Percentiles rank a stretch among this genome's conserved stretches.
These are phyloP conservation scores for Apteryx mantelli DNA, from an alignment of 2,113 vertebrate genomes.

Conservation along the genomic window DNA sequence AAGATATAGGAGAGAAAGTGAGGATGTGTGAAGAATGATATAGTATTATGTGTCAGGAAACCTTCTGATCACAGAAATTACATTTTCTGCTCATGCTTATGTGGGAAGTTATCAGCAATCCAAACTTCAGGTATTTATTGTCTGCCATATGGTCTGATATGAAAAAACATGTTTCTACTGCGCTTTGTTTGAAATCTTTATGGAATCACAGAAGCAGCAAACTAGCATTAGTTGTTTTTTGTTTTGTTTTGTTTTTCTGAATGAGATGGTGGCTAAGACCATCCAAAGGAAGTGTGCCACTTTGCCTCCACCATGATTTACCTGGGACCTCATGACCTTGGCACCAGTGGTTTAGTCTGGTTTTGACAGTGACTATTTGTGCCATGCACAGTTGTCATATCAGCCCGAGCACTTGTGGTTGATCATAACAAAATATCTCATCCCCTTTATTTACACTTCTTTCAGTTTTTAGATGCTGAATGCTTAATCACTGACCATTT, in stretches of 20 bases:
- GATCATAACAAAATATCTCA: background rate
- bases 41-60: conserved; percentile 5
- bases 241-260: background rate
- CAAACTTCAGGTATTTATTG: conserved; percentile 10
- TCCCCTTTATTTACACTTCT: background rate
- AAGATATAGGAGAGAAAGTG: background rate
- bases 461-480: background rate
- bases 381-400: background rate
- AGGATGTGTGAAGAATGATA: background rate
- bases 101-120: background rate
- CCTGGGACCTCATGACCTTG: background rate
- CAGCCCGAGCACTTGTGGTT: background rate
- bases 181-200: background rate
- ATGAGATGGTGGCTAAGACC: background rate
- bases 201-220: background rate
- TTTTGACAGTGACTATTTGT: background rate
- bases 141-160: background rate
- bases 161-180: background rate
- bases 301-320: background rate
- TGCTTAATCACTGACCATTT: background rate
- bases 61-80: background rate
- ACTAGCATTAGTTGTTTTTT: background rate
- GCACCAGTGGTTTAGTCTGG: background rate
- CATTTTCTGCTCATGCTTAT: conserved; percentile 11
- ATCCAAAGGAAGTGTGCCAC: background rate